Conservation (phyloP, 2,113 vertebrate genomes). For the Mormyrus lacerda region DNA sequence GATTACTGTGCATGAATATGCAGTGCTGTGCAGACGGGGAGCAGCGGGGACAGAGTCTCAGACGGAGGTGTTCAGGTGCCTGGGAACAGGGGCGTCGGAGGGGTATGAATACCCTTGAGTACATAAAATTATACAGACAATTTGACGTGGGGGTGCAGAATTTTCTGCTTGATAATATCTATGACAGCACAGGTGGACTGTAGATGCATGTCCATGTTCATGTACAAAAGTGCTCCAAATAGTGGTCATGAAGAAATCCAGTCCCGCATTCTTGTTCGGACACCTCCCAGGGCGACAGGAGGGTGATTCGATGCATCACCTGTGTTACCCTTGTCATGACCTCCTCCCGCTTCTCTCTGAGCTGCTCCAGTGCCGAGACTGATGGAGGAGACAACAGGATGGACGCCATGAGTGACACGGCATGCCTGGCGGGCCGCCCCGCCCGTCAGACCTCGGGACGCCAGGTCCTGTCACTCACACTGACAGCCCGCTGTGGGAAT, state of each 20-base stretch:
- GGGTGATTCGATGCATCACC: background rate
- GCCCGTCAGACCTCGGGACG: background rate
- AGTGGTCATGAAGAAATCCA: background rate
- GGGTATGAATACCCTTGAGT: background rate
- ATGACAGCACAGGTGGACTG: background rate
- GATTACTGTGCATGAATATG: background rate
- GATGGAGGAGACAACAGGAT: background rate
- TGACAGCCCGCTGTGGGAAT: constrained; percentile 50
- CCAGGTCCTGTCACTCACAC: constrained; percentile 52
- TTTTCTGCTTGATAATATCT: background rate
- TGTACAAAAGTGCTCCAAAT: background rate
- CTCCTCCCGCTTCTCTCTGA: background rate
- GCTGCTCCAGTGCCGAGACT: background rate
- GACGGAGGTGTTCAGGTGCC: background rate
- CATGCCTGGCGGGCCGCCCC: background rate
- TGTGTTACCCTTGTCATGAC: background rate
- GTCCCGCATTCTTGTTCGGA: background rate
- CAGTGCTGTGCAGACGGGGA: background rate
- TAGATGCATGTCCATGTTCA: background rate
- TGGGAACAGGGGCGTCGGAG: background rate
- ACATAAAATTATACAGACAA: background rate
- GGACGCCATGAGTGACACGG: background rate
- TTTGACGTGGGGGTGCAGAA: background rate
- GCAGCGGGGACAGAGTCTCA: background rate
- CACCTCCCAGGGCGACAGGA: background rate